These are phyloP conservation scores for Hirundichthys speculiger DNA, from an alignment of 2,113 vertebrate species.

Conservation along the genomic window DNA sequence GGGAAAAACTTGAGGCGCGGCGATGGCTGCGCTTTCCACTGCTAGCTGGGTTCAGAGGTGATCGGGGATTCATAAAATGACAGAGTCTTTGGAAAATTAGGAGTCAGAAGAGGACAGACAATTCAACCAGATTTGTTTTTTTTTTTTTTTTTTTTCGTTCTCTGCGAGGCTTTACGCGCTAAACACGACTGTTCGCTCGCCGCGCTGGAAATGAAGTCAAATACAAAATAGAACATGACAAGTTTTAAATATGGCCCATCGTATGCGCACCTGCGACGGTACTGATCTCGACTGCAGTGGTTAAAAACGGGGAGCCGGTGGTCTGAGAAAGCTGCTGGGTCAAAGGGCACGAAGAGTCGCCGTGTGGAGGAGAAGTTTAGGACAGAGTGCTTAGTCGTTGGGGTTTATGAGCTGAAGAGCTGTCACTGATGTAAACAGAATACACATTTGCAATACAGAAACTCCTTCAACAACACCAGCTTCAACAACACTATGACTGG, in stretches of 20 bases:
- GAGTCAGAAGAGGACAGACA: slow-evolving; percentile 30
- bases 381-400: not conserved
- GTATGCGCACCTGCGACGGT: slow-evolving; percentile 22
- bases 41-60: slow-evolving; percentile 58
- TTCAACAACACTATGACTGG: too few species aligned
- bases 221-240: not conserved
- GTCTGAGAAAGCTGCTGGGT: slow-evolving; percentile 20
- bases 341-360: slow-evolving; percentile 3
- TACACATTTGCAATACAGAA: too few species aligned
- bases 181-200: not conserved
- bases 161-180: not conserved
- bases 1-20: too few species aligned
- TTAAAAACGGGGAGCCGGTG: slow-evolving; percentile 6
- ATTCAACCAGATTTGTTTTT: slow-evolving; percentile 34
- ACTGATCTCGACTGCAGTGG: slow-evolving; percentile 3
- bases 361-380: not conserved
- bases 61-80: slow-evolving; percentile 55
- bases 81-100: slow-evolving; percentile 43
- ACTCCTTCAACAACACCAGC: not conserved
- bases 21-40: slow-evolving; percentile 55
- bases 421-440: slow-evolving; percentile 34
- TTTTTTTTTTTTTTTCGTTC: not conserved
- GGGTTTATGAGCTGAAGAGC: not conserved
- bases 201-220: slow-evolving; percentile 9
- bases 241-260: slow-evolving; percentile 8